Evolutionary conservation across 2,797 vertebrate genomes (phyloP), one percentile per base, ranked within the genome.

Genomic region (Cyclura pinguis): DNA sequence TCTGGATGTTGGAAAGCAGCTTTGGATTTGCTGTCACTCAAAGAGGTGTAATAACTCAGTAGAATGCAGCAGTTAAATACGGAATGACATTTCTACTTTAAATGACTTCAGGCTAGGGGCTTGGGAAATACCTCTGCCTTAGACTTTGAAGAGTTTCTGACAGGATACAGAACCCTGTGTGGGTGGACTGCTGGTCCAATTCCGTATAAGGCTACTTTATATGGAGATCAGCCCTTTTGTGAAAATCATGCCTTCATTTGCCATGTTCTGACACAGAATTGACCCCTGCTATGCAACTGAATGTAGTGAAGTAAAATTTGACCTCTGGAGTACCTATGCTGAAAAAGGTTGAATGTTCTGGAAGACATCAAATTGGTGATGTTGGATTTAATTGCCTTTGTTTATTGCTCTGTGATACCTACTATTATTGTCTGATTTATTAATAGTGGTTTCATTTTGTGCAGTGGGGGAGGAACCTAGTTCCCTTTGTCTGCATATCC

Each of bases 351-450:
- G 2, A 87, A 2, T 69, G 27, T 90, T 35, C 76, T 86, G 22
- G 24, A 86, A 90, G 80, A 9, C 86, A 90, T 76, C 78, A 85
- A 84, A 74, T 16, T 42, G 10, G 16, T 62, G 16, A 83, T 64
- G 83, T 88, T 67, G 88, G 24, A 77, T 67, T 27, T 73, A 89
- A 24, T 93, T 95, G 6, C 32, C 32, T 86, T 69, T 35, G 27
- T 90, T 86, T 88, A 80, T 92, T 67, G 82, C 84, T 24, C 57
- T 93, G 90, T 87, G 84, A 89, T 87, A 91, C 20, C 8, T 89
- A 62, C 82, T 89, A 89, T 81, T 90, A 77, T 9, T 82, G n/a
- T 92, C 91, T 91, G 13, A 85, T 90, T 87, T 91, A 84, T 78
- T 85, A 38, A 29, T 77, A 90, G 88, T 59, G 1, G 87, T 94